Percentiles rank a stretch among this genome's conserved stretches.
Conservation (phyloP, 2,113 vertebrate species). For the Acrocephalus arundinaceus region DNA sequence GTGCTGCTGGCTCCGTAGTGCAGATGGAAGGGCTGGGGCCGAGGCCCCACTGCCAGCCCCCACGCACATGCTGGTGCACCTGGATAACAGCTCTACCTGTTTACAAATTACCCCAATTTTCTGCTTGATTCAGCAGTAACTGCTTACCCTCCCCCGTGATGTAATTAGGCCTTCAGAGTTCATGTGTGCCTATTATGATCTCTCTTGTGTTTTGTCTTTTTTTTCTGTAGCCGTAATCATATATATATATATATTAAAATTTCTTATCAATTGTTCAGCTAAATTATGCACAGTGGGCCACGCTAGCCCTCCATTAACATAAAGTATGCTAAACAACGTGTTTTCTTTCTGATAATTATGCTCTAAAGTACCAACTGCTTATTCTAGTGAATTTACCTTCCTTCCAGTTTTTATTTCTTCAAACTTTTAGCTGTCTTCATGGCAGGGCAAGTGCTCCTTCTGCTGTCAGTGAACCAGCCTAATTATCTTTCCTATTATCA, state of each 20-base stretch:
- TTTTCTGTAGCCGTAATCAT: conserved; percentile 88
- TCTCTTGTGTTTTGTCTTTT: conserved; percentile 86
- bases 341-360: conserved; percentile 84
- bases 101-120: conserved; percentile 97
- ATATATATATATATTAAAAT: conserved; percentile 85
- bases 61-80: conserved; percentile 87
- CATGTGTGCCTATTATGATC: conserved; percentile 89
- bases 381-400: conserved; percentile 79
- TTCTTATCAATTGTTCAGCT: conserved; percentile 87
- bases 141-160: conserved; percentile 89
- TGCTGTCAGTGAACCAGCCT: conserved; percentile 54
- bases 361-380: conserved; percentile 83
- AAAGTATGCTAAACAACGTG: conserved; percentile 84
- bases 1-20: not conserved
- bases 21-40: conserved; percentile 59
- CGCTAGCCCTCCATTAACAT: conserved; percentile 85
- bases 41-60: conserved; percentile 66
- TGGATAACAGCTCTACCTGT: conserved; percentile 92
- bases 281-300: conserved; percentile 95
- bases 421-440: conserved; percentile 69
- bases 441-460: conserved; percentile 62
- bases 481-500: conserved; percentile 59
- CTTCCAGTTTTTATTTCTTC: conserved; percentile 61
- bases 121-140: conserved; percentile 98
- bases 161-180: conserved; percentile 98